Evolutionary conservation across 2,113 vertebrate genomes (phyloP), one percentile per base, ranked within the genome.

Genomic region (Axis porcinus): DNA sequence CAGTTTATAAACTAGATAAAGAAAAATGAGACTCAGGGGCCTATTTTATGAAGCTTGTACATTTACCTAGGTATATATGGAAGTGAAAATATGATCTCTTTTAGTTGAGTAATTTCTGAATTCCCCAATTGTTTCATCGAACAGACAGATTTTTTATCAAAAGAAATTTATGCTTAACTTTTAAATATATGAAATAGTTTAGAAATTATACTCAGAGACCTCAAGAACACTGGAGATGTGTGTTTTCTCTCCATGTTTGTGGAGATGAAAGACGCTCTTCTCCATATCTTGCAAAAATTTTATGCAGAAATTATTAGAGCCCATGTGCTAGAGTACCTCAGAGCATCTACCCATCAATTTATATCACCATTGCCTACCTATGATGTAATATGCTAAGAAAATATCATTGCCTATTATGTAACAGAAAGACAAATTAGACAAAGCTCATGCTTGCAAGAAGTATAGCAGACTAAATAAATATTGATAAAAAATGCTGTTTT

Each of bases 1-100:
- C 95, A 79, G 91, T 92, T 94, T 97, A 94, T 94, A 91, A 97
- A 91, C 50, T 33, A 85, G 57, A 54, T 47, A 84, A 93, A 93
- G 62, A 87, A 57, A 88, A 88, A 27, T 79, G 30, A 88, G 57
- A 33, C 50, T 79, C 25, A 6, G 11, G 30, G 62, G 54, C 76
- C 78, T 85, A 17, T 84, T 96, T 95, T 93, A 60, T 91, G 45
- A 94, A 95, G n/a, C 17, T 70, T 55, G 15, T 91, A 33, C 13
- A 87, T 23, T 91, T 88, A 15, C 85, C 19, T 81, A 84, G 50
- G 47, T 52, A 58, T 57, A 70, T 52, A 43, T 7, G 70, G 19
- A 91, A 74, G n/a, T 54, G 3, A 70, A 96, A 87, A 85, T 70
- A 85, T 47, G 33, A 15, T 88, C 52, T 54, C 13, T 30, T 91